phyloP scores from a whole-genome alignment of 2,888 invertebrate genomes.

The Erebia palarica region DNA sequence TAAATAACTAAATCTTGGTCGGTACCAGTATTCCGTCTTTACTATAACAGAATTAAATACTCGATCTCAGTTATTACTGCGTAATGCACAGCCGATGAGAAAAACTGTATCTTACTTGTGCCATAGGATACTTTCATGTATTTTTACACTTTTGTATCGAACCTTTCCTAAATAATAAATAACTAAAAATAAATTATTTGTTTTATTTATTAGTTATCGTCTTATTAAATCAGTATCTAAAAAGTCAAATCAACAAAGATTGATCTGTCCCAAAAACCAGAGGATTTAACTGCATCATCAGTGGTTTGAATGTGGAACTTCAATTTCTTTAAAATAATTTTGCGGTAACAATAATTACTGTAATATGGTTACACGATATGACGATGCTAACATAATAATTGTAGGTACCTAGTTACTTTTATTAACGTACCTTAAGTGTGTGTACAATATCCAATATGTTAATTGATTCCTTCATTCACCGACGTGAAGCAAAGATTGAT shows the following conservation, averaged over 20 bases:
- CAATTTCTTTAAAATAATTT: too few relatives aligned
- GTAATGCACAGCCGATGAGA: conserved; percentile 48
- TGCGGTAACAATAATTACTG: too few relatives aligned
- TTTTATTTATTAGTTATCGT: conserved; percentile 12
- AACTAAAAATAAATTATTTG: conserved; percentile 28
- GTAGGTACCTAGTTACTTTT: too few relatives aligned
- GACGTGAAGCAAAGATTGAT: too few relatives aligned
- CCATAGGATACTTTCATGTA: conserved; percentile 66
- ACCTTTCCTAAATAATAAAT: conserved; percentile 43
- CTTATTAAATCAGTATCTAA: background rate
- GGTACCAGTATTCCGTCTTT: conserved; percentile 19
- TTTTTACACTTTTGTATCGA: conserved; percentile 58
- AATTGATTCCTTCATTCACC: too few relatives aligned
- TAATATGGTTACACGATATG: too few relatives aligned
- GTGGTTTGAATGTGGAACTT: too few relatives aligned
- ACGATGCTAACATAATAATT: too few relatives aligned
- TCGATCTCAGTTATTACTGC: conserved; percentile 56
- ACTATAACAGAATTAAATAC: conserved; percentile 39
- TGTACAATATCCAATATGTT: too few relatives aligned
- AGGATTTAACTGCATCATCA: too few relatives aligned
- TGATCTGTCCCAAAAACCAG: too few relatives aligned
- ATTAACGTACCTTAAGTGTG: too few relatives aligned
- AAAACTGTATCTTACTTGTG: conserved; percentile 64
- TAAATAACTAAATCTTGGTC: conserved; percentile 36
- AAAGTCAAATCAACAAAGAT: background rate